Base-by-base conservation (phyloP, 2,797 vertebrate species). In the Cheirogaleus major region DNA sequence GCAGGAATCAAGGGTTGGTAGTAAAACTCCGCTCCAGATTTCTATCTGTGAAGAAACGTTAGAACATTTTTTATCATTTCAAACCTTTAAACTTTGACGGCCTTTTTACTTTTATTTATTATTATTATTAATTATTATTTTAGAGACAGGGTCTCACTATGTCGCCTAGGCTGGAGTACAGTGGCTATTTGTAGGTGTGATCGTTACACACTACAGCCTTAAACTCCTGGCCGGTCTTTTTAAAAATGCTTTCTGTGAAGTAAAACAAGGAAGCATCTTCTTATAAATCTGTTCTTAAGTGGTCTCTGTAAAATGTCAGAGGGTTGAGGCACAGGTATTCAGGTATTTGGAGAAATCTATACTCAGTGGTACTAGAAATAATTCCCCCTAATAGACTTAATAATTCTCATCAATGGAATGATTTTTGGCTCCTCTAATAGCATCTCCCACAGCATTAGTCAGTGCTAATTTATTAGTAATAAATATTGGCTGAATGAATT, bases 41-140 rank as follows among this genome's bases (percentile, higher is more conserved):
- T 80, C 93, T 59, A 96, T 32, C 75, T 91, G 88, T 85, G 86
- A 79, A 96, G 79, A 97, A 97, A 70, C 52, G 23, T 23, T 76
- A 72, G n/a, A 79, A 91, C 45, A 38, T 35, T 75, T 89, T 96
- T 95, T 32, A 63, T 86, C n/a, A 80, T 80, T 94, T 69, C 17
- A 78, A 88, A 95, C 48, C 57, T 89, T 92, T 27, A 93, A 80
- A 81, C 20, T 76, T 89, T 18, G 1, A 63, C n/a, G 32, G 22
- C 67, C 22, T 82, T 70, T 80, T 61, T 65, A n/a, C n/a, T 65
- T 65, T 65, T n/a, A n/a, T 18, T 65, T 65, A 65, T 18, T n/a
- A n/a, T 65, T 65, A 30, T 61, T 61, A 65, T 65, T 65, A n/a
- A 65, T 65, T 65, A n/a, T n/a, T 65, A 65, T 18, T 65, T 65